Base-by-base conservation (phyloP, 2,113 vertebrate genomes). In the Pycnonotus jocosus region DNA sequence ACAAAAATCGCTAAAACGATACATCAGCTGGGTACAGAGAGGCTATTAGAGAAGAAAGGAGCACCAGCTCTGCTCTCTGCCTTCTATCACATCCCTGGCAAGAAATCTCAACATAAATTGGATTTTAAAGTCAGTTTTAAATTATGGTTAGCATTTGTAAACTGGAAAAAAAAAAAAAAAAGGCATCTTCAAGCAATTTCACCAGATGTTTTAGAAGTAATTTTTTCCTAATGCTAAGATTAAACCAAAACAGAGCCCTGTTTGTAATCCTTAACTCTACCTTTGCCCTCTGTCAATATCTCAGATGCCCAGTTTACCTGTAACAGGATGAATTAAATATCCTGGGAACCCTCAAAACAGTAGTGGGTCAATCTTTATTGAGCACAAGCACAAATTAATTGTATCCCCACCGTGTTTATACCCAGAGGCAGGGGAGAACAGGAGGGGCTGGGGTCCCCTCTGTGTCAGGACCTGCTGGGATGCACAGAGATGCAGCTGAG, bases 181-280 rank as follows among this genome's bases (percentile, higher is more conserved):
- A 6, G 35, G 5, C 19, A 86, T 74, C 25, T 96, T 93, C 50
- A 93, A 89, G 73, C 45, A 86, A 94, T 20, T 80, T 95, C 31
- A 53, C 23, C 64, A 35, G 3, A 60, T 20, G 30, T 81, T 90
- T 68, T 42, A 90, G 77, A 86, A 86, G 14, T 30, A 16, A 16
- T 22, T 80, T 65, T 86, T 58, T 7, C 21, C 21, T 71, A 86
- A 14, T 81, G 33, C 6, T 38, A 48, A 72, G 9, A 57, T 35
- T 42, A 33, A 62, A 91, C 15, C 5, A 42, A 58, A 88, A 56
- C 6, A 73, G 72, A 96, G 54, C 10, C 16, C 53, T 61, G 56
- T 86, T 78, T 83, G 25, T 81, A 66, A 69, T 45, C 64, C 80
- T 92, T 35, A 57, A 48, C 57, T 83, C 10, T 24, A 53, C 12